Evolutionary conservation across 2,888 invertebrate species (phyloP).

Genomic region (Cheilosia pagana): DNA sequence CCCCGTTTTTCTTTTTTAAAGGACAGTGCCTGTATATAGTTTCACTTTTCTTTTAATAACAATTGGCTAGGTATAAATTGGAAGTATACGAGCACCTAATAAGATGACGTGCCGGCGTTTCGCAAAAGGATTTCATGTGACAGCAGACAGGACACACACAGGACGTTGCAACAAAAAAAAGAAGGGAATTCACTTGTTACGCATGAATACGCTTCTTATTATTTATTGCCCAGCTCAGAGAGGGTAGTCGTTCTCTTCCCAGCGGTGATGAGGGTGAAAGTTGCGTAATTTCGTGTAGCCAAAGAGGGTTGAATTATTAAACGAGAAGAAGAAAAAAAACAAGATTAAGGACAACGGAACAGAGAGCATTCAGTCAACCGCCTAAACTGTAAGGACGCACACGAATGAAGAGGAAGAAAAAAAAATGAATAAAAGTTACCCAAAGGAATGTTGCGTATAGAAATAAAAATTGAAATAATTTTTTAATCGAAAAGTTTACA

Average conservation of each 20-base stretch:
- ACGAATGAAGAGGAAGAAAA: slow-evolving; percentile 11
- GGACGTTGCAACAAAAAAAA: slow-evolving; percentile 26
- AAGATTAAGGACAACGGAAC: slow-evolving; percentile 58
- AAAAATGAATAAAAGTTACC: slow-evolving; percentile 45
- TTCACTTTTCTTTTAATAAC: slow-evolving; percentile 54
- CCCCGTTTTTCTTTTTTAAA: slow-evolving; percentile 4
- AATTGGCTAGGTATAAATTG: slow-evolving; percentile 37
- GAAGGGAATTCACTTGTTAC: slow-evolving; percentile 69
- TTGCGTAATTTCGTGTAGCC: slow-evolving; percentile 63
- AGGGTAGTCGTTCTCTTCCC: not conserved
- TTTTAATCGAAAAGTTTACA: slow-evolving; percentile 73
- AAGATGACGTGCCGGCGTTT: slow-evolving; percentile 47
- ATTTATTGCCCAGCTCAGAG: slow-evolving; percentile 66
- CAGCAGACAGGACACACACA: slow-evolving; percentile 64
- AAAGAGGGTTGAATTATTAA: slow-evolving; percentile 73
- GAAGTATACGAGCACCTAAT: slow-evolving; percentile 22
- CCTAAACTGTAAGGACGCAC: slow-evolving; percentile 45
- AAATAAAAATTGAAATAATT: slow-evolving; percentile 73
- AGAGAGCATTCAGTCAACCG: slow-evolving; percentile 41
- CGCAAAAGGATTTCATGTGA: slow-evolving; percentile 64
- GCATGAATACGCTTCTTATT: slow-evolving; percentile 72
- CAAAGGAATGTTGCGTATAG: slow-evolving; percentile 67
- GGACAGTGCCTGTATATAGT: not conserved
- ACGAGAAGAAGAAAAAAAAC: slow-evolving; percentile 25
- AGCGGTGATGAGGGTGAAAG: slow-evolving; percentile 63